Evolutionary conservation across 2,113 vertebrate species (phyloP), one percentile per base, ranked within the genome.

Genomic region (Thamnaconus septentrionalis): DNA sequence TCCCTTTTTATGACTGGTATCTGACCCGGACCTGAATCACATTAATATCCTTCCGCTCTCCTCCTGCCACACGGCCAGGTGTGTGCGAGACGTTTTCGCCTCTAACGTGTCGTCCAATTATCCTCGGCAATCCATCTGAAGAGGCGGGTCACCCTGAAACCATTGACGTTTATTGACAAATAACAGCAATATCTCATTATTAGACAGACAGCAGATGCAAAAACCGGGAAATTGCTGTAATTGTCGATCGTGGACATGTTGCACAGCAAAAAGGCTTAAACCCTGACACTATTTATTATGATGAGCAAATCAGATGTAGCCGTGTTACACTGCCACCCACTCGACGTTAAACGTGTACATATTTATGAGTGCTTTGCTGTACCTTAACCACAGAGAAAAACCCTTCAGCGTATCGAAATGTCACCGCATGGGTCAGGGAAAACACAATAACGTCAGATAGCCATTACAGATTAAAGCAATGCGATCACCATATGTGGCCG

Each of bases 1-100:
- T 78, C 7, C 12, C 63, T 31, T 76, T 65, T 31, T 65, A 60
- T 73, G 69, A 78, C 61, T 39, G 50, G 12, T 64, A 59, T 64
- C 50, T 69, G 47, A 72, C 44, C 56, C 49, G 9, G 58, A 75
- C 64, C 71, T 64, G 49, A 11, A 58, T 50, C 42, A 53, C 59
- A 81, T 76, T 44, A 66, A 55, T 66, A 79, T 57, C n/a, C 6
- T 5, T 47, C 49, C 9, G 45, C 49, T 64, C 66, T 53, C 55
- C n/a, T 51, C 0, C 0, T 51, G n/a, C 12, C 54, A 18, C 39
- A 6, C 18, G 18, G 57, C 49, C 53, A 69, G 56, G 18, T 11
- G 42, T 64, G 42, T 61, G 43, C 10, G 43, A 62, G 65, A 49
- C 41, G 41, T 59, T 71, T 72, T 73, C 40, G 18, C 18, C 18